Conservation (phyloP, 2,797 vertebrate species). For the Channallabes apus region DNA sequence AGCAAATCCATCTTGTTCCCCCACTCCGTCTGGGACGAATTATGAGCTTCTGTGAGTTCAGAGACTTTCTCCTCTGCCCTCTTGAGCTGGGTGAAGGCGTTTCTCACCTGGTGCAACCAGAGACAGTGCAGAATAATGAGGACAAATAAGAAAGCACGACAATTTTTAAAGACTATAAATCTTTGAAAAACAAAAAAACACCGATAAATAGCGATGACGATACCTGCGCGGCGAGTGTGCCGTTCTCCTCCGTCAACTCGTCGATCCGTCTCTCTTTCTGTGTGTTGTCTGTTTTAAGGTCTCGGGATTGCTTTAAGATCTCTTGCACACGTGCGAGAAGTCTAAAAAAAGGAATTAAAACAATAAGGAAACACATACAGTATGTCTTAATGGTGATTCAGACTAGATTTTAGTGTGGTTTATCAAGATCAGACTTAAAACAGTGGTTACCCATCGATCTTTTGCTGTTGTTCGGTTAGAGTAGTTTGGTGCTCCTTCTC, state of each 20-base stretch:
- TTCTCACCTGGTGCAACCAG: constrained; percentile 61
- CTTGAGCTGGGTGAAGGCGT: constrained; percentile 59
- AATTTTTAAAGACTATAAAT: not conserved
- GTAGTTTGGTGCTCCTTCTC: constrained; percentile 40
- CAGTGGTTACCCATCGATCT: constrained; percentile 42
- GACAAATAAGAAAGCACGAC: not conserved
- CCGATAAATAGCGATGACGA: not conserved
- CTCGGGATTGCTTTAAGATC: constrained; percentile 84
- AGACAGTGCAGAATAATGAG: not conserved
- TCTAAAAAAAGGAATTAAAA: too few relatives aligned
- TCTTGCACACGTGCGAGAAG: constrained; percentile 83
- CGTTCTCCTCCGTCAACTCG: constrained; percentile 87
- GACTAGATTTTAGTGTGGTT: too few relatives aligned
- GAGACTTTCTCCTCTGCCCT: constrained; percentile 64
- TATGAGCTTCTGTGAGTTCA: constrained; percentile 60
- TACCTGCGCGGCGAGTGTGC: constrained; percentile 86
- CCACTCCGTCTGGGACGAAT: constrained; percentile 62
- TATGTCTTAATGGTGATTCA: not conserved
- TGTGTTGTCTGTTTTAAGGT: constrained; percentile 80
- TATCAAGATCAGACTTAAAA: not conserved
- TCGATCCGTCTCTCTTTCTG: constrained; percentile 88
- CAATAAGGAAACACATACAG: too few relatives aligned
- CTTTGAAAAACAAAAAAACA: not conserved
- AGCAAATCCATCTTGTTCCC: constrained; percentile 54
- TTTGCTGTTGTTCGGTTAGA: constrained; percentile 39